Evolutionary conservation across 64 coral and sea anemone genomes (phyloP).

Genomic region (Stichodactyla helianthus): DNA sequence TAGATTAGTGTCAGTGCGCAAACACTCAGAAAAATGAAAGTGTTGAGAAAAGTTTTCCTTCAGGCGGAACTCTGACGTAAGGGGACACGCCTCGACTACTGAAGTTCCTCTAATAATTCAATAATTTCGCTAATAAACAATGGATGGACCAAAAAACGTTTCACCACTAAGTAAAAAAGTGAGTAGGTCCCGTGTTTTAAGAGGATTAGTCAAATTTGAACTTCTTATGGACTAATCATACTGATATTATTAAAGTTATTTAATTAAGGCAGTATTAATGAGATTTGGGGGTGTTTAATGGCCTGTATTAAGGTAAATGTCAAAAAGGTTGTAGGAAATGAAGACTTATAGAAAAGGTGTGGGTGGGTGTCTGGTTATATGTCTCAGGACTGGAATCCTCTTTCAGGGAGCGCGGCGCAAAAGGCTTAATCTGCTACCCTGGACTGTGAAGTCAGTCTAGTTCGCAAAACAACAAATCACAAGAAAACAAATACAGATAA

Average conservation of each 20-base stretch:
- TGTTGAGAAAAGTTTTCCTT: too few species aligned
- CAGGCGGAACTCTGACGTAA: not conserved
- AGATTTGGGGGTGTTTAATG: not conserved
- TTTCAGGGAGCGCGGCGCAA: too few species aligned
- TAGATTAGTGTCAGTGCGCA: too few species aligned
- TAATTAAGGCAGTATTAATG: not conserved
- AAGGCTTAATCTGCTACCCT: too few species aligned
- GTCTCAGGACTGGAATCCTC: too few species aligned
- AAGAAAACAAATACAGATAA: too few species aligned
- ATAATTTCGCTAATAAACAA: not conserved
- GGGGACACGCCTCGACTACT: not conserved
- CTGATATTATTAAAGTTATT: not conserved
- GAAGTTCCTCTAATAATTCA: not conserved
- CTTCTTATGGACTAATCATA: not conserved
- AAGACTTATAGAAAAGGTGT: not conserved
- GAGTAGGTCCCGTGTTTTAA: not conserved
- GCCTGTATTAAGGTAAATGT: not conserved
- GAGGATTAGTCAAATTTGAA: not conserved
- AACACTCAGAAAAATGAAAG: too few species aligned
- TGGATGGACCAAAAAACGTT: not conserved
- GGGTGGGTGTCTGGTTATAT: not conserved
- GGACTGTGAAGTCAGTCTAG: too few species aligned
- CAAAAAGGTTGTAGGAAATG: not conserved
- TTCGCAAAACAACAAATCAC: too few species aligned
- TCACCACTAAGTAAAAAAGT: not conserved